Base-by-base conservation (phyloP, 2,888 invertebrate species). In the Orgyia antiqua region DNA sequence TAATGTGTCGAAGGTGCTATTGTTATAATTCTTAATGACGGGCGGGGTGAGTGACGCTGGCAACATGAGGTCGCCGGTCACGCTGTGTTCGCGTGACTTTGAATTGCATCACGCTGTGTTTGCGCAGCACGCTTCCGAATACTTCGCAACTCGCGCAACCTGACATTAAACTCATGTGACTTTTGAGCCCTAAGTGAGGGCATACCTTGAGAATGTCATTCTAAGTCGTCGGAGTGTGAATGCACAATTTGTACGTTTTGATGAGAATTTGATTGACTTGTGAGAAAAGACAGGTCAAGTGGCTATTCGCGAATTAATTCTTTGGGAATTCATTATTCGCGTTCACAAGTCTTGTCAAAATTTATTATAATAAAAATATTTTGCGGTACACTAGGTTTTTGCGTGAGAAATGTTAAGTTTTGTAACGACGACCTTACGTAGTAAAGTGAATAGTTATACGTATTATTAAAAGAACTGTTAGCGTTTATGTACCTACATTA, bases 171-270 rank as follows among this genome's bases (percentile, higher is more conserved):
- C 7, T 9, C 10, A 24, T 27, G 18, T 32, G 32, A 32, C 32
- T 32, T 51, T 70, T 67, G 45, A 58, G 51, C 54, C 66, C 63
- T 51, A 67, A 41, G 42, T 43, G 31, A 46, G 45, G 41, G 33
- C 13, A 10, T 40, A 39, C 46, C 45, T 54, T 51, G 45, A 51
- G 56, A 51, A 48, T 31, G 46, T 46, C 44, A 42, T 56, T 53
- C 77, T 76, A 26, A 50, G 36, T 43, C 42, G 45, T 10, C 39
- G 33, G 31, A 45, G 50, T 52, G 45, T 83, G 82, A 83, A 82
- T 73, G 77, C 71, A 71, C 83, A 82, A 82, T 83, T 80, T 56
- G 4, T 56, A 24, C 47, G 41, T 51, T 56, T 51, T 64, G 73
- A 71, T 82, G 80, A 76, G 80, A 82, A 80, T 58, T 32, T 42